Conservation (phyloP, 2,888 invertebrate genomes). For the Ecliptopera silaceata region DNA sequence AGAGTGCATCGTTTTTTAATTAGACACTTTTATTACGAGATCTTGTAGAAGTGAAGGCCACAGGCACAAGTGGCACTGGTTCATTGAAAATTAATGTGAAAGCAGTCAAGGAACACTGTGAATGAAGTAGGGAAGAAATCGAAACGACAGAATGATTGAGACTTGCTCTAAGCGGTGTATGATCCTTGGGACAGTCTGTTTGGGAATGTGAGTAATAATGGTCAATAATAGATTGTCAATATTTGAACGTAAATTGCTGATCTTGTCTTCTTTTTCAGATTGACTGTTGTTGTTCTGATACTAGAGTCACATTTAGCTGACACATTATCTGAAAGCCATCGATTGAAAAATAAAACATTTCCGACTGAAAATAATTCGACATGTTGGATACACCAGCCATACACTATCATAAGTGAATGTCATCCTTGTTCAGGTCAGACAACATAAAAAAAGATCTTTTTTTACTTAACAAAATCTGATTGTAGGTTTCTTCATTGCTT, state of each 20-base stretch:
- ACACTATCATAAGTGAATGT: constrained; percentile 88
- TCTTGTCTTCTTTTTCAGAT: constrained; percentile 75
- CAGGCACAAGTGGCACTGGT: no score
- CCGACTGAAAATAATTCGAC: constrained; percentile 90
- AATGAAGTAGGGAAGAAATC: not conserved
- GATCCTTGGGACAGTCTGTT: constrained; percentile 88
- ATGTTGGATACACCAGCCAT: constrained; percentile 89
- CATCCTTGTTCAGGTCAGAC: constrained; percentile 94
- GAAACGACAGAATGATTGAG: constrained; percentile 86
- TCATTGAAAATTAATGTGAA: no score
- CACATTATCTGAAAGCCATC: constrained; percentile 82
- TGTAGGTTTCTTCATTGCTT: no score
- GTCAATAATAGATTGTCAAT: no score
- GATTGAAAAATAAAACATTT: constrained; percentile 84
- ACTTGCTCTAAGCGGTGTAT: constrained; percentile 93
- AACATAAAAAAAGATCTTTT: no score
- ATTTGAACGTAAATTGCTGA: not conserved
- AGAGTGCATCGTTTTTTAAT: no score
- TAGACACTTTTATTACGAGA: no score
- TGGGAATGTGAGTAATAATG: constrained; percentile 86
- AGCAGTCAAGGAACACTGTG: not conserved
- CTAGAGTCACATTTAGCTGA: constrained; percentile 88
- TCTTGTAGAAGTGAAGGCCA: no score
- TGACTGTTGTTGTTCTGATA: constrained; percentile 91
- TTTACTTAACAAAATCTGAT: no score